Conservation (phyloP, 1,140 invertebrate genomes). For the Thaumatotibia leucotreta region DNA sequence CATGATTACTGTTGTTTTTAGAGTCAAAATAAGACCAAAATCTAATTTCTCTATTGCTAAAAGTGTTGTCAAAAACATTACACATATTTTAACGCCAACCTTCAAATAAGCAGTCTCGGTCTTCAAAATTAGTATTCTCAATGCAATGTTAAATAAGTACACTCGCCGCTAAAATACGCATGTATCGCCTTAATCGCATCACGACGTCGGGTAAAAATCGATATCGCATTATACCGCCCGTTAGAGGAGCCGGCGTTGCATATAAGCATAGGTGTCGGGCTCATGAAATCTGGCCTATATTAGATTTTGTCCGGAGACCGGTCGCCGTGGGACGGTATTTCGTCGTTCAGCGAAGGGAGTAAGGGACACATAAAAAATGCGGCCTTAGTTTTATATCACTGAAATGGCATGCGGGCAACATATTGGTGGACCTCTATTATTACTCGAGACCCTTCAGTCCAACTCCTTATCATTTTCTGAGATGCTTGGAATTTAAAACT, state of each 20-base stretch:
- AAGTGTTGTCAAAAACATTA: too few species aligned
- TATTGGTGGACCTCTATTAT: not conserved
- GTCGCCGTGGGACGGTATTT: not conserved
- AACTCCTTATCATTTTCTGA: not conserved
- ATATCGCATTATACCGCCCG: not conserved
- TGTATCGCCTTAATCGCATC: conserved; percentile 3
- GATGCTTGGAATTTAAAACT: too few species aligned
- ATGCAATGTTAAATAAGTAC: too few species aligned
- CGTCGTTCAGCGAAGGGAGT: not conserved
- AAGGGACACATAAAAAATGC: not conserved
- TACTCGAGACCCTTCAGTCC: too few species aligned
- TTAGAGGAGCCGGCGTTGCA: not conserved
- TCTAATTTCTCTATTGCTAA: too few species aligned
- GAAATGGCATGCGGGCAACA: not conserved
- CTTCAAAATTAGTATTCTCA: too few species aligned
- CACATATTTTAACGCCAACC: too few species aligned
- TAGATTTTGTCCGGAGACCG: conserved; percentile 3
- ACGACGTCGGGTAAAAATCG: not conserved
- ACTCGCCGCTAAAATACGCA: too few species aligned
- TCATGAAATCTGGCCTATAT: conserved; percentile 12
- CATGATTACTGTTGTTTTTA: too few species aligned
- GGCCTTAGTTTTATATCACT: not conserved
- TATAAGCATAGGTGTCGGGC: not conserved
- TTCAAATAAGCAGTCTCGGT: too few species aligned
- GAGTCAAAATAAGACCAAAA: too few species aligned